Percentiles rank a stretch among this genome's conserved stretches.
These are phyloP conservation scores for Tipula helvola DNA, from an alignment of 2,888 invertebrate genomes.

Conservation along the genomic window DNA sequence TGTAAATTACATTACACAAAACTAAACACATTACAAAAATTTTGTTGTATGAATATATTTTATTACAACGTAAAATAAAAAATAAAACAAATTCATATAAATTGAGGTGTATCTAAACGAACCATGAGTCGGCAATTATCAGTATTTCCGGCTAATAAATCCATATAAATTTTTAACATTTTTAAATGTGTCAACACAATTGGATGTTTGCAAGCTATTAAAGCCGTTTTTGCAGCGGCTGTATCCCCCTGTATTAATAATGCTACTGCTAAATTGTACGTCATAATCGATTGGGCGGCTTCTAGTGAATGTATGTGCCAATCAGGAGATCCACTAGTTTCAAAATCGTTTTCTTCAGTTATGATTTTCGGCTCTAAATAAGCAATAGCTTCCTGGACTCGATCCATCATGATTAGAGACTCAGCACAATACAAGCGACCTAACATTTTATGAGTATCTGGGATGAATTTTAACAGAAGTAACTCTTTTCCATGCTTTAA, in stretches of 20 bases:
- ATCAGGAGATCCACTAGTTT: constrained; percentile 39
- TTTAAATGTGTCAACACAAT: constrained; percentile 27
- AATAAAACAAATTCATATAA: not conserved
- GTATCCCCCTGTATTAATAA: constrained; percentile 58
- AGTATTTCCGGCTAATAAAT: constrained; percentile 41
- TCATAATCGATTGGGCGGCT: constrained; percentile 56
- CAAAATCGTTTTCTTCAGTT: constrained; percentile 38
- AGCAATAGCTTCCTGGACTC: constrained; percentile 69
- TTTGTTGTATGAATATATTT: too few species aligned
- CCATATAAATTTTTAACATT: constrained; percentile 42
- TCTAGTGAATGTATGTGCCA: constrained; percentile 40
- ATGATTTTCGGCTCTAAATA: constrained; percentile 69
- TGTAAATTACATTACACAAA: too few species aligned
- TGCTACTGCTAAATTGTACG: constrained; percentile 67
- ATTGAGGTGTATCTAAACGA: constrained; percentile 23
- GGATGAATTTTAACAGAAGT: constrained; percentile 55
- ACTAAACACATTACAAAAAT: too few species aligned
- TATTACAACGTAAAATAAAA: too few species aligned
- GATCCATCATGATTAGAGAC: constrained; percentile 68
- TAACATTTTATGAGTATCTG: constrained; percentile 60
- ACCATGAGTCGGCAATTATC: constrained; percentile 40
- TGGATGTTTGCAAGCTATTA: constrained; percentile 28
- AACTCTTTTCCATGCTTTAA: constrained; percentile 65
- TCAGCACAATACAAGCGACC: constrained; percentile 86
- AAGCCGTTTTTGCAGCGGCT: constrained; percentile 41